Conservation (phyloP, 1,140 invertebrate genomes). For the Hyles vespertilio region DNA sequence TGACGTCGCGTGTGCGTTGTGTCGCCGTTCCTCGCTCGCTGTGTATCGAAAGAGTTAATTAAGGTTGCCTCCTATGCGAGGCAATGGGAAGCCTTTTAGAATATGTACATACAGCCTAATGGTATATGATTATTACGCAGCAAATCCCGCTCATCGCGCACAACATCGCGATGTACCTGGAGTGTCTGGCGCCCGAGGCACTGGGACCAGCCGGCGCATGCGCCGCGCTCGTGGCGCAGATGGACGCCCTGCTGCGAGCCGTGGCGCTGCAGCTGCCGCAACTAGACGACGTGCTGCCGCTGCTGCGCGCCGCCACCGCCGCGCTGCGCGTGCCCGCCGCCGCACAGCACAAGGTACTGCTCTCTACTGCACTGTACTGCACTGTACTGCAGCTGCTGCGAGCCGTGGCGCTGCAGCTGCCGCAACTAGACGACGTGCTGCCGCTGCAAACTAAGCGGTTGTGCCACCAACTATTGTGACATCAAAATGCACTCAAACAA, state of each 20-base stretch:
- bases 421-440: too few species aligned
- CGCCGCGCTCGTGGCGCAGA: conserved; percentile 85
- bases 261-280: conserved; percentile 84
- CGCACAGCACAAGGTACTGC: conserved; percentile 83
- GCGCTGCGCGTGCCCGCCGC: conserved; percentile 91
- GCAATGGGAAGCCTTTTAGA: too few species aligned
- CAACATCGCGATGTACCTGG: conserved; percentile 95
- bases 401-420: too few species aligned
- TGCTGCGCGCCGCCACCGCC: conserved; percentile 90
- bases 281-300: conserved; percentile 84
- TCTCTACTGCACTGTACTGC: conserved; percentile 2
- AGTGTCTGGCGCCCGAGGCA: conserved; percentile 92
- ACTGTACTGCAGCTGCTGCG: too few species aligned
- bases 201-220: conserved; percentile 85
- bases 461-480: too few species aligned
- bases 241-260: conserved; percentile 91
- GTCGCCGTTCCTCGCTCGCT: too few species aligned
- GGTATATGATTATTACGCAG: conserved; percentile 19
- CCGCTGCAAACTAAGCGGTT: too few species aligned
- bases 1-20: too few species aligned
- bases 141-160: conserved; percentile 52
- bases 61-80: too few species aligned
- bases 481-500: too few species aligned
- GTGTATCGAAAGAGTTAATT: too few species aligned
- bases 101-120: too few species aligned